These are phyloP conservation scores for Paratrypauchen microcephalus DNA, from an alignment of 2,797 vertebrate genomes.

Conservation along the genomic window DNA sequence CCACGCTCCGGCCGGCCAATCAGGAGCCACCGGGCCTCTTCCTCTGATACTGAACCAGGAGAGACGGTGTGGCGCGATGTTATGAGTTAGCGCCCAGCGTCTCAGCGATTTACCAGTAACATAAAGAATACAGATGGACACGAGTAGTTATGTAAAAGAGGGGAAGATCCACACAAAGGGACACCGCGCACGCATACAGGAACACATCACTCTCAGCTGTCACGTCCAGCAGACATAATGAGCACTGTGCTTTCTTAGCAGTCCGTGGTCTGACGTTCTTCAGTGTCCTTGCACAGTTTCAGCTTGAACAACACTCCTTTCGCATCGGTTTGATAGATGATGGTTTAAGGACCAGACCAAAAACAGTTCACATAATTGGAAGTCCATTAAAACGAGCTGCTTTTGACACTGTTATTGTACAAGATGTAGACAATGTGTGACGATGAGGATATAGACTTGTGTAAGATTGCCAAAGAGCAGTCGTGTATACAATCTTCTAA, in stretches of 20 bases:
- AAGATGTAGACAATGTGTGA: slow-evolving; percentile 30
- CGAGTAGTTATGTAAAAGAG: slow-evolving; percentile 51
- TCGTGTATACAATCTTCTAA: slow-evolving; percentile 65
- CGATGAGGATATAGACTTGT: slow-evolving; percentile 36
- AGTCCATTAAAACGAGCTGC: slow-evolving; percentile 30
- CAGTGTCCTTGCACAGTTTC: slow-evolving; percentile 75
- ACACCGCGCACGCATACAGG: slow-evolving; percentile 39
- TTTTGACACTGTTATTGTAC: slow-evolving; percentile 41
- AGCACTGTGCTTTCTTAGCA: slow-evolving; percentile 81
- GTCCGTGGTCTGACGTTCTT: slow-evolving; percentile 72
- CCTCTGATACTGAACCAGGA: slow-evolving; percentile 33
- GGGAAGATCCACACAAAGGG: slow-evolving; percentile 37
- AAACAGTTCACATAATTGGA: slow-evolving; percentile 14
- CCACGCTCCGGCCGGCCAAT: slow-evolving; percentile 33
- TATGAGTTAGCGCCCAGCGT: slow-evolving; percentile 33
- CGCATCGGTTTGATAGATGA: slow-evolving; percentile 37
- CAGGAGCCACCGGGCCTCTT: slow-evolving; percentile 42
- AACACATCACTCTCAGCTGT: slow-evolving; percentile 71
- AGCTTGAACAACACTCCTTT: slow-evolving; percentile 48
- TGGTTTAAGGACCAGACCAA: slow-evolving; percentile 51
- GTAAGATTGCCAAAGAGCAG: slow-evolving; percentile 89
- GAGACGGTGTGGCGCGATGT: slow-evolving; percentile 33
- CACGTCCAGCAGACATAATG: slow-evolving; percentile 80
- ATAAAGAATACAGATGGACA: slow-evolving; percentile 30
- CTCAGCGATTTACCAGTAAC: slow-evolving; percentile 36